Evolutionary conservation across 2,797 vertebrate species (phyloP).

Genomic region (Mus caroli): DNA sequence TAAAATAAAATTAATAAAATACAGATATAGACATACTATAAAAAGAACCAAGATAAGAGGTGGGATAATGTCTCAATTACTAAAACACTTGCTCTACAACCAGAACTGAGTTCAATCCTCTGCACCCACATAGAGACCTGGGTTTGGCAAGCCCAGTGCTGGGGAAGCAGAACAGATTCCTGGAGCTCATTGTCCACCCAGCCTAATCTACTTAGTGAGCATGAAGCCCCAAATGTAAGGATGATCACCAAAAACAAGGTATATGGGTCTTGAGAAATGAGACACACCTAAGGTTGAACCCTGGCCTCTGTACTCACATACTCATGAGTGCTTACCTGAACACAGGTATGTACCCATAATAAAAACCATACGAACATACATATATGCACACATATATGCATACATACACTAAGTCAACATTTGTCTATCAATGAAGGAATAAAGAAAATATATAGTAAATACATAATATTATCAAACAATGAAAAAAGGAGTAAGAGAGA

Average conservation of each 20-base stretch:
- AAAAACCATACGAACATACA: too few species aligned
- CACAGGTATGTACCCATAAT: not conserved
- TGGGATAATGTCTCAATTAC: too few species aligned
- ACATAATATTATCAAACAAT: not conserved
- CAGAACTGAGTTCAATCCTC: too few species aligned
- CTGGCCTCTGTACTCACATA: not conserved
- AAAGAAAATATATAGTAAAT: not conserved
- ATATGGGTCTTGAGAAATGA: not conserved
- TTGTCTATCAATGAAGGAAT: not conserved
- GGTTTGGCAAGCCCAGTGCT: not conserved
- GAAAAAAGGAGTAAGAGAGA: not conserved
- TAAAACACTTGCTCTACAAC: not conserved
- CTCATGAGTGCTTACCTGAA: not conserved
- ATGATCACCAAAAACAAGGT: too few species aligned
- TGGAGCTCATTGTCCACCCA: too few species aligned
- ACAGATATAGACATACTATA: not conserved
- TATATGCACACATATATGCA: fast-evolving
- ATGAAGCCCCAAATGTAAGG: too few species aligned
- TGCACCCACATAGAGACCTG: too few species aligned
- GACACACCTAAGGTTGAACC: not conserved
- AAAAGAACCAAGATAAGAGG: not conserved
- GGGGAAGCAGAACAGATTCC: not conserved
- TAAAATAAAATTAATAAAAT: not conserved
- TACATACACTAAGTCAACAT: not conserved
- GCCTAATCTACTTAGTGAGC: not conserved